Base-by-base conservation (phyloP, 2,113 vertebrate species). In the Vireo altiloquus region DNA sequence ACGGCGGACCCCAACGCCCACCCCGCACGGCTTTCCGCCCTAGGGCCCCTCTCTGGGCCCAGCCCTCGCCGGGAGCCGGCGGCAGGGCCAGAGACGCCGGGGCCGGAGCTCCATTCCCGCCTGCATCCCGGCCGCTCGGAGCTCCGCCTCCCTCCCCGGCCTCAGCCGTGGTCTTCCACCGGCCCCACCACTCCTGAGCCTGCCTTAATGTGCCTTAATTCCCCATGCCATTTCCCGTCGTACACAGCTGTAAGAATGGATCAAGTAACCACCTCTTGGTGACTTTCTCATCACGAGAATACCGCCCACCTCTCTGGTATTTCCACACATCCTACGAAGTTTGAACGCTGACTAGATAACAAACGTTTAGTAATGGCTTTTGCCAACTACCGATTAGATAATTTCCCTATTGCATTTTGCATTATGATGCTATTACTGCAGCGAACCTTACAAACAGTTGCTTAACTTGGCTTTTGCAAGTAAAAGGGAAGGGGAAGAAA, bases 181-280 rank as follows among this genome's bases (percentile, higher is more conserved):
- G 15, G 0, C 25, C 12, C 13, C 33, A 15, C 21, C 10, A 12
- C 3, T 7, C 15, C 15, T 7, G 5, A 9, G 50, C 18, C 4
- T 10, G 8, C 19, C 2, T 69, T n/a, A 6, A 3, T 16, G 4
- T 27, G 3, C 16, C 1, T 21, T 11, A 20, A 15, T 8, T 3
- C 5, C 2, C 0, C 1, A 0, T 15, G 6, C 5, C 2, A 3
- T 30, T 80, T 49, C 2, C 2, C 3, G 42, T 63, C 5, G 20
- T 25, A 16, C 15, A 4, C 8, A 16, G 5, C 27, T 47, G 1
- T 33, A 46, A 30, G 15, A 40, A 22, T 10, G 25, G 18, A 13
- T n/a, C 2, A 8, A 37, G 25, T 23, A 6, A 15, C 17, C 4
- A 2, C 28, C 14, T 54, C 22, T 16, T 22, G 28, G 7, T 31